Evolutionary conservation across 2,113 vertebrate species (phyloP).

Genomic region (Brachypteracias leptosomus): DNA sequence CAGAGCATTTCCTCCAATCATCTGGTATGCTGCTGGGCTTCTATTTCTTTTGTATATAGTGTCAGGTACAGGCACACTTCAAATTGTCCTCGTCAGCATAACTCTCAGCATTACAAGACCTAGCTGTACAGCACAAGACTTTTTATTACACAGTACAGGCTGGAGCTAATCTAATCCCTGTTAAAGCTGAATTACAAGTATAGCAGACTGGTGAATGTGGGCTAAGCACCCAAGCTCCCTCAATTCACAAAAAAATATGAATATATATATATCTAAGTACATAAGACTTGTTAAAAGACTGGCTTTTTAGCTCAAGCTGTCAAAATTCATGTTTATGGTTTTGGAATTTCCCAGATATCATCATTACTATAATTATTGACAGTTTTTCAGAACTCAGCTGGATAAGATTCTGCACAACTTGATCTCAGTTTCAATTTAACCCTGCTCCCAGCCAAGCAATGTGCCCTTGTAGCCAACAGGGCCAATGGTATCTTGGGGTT

Average conservation of each 20-base stretch:
- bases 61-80: not conserved
- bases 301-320: not conserved
- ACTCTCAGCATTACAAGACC: not conserved
- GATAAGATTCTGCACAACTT: not conserved
- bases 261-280: not conserved
- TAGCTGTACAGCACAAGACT: not conserved
- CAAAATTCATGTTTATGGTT: not conserved
- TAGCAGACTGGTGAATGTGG: not conserved
- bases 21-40: not conserved
- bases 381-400: not conserved
- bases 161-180: not conserved
- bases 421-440: not conserved
- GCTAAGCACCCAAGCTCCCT: not conserved
- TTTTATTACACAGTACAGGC: not conserved
- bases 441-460: not conserved
- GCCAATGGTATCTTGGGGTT: not conserved
- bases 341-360: not conserved
- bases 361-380: not conserved
- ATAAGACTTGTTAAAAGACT: not conserved
- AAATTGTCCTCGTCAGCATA: not conserved
- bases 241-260: not conserved
- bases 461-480: not conserved
- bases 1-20: not conserved
- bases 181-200: not conserved
- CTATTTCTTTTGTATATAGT: conserved; percentile 14